A percentile compares a stretch with the other conserved stretches of the same genome.
Evolutionary conservation across 2,113 vertebrate species (phyloP).

Genomic region (Strigops habroptila): DNA sequence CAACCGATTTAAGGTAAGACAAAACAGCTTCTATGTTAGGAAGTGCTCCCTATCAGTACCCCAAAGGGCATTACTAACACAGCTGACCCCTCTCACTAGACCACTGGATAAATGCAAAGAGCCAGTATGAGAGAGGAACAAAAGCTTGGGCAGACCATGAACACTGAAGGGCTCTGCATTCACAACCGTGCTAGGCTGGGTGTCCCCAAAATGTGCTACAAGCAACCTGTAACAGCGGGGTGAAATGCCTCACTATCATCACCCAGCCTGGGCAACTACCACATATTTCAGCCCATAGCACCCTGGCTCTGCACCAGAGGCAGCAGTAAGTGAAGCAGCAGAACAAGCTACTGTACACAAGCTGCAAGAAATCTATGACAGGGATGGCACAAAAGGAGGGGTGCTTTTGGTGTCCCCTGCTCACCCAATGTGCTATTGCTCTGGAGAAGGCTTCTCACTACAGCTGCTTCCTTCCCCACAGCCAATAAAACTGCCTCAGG

Average conservation of each 20-base stretch:
- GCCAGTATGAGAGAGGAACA: not conserved
- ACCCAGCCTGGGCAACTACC: not conserved
- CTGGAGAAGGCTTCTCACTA: not conserved
- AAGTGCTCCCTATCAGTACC: not conserved
- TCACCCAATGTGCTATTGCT: not conserved
- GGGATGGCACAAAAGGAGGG: not conserved
- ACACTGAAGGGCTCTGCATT: not conserved
- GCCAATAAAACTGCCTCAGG: not conserved
- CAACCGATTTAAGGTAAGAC: not conserved
- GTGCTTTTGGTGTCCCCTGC: not conserved
- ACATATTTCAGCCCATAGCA: not conserved
- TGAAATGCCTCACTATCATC: not conserved
- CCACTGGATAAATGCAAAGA: not conserved
- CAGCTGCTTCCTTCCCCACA: not conserved
- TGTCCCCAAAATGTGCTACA: not conserved
- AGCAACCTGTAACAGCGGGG: not conserved
- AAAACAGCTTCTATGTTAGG: not conserved
- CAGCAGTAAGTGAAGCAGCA: not conserved
- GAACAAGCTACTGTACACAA: not conserved
- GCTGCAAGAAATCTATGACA: not conserved
- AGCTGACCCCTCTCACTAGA: not conserved
- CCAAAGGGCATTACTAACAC: not conserved
- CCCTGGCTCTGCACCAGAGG: not conserved
- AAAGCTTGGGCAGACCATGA: not conserved
- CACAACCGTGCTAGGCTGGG: accelerated